phyloP scores from a whole-genome alignment of 2,888 invertebrate species.

The Pheosia tremula region DNA sequence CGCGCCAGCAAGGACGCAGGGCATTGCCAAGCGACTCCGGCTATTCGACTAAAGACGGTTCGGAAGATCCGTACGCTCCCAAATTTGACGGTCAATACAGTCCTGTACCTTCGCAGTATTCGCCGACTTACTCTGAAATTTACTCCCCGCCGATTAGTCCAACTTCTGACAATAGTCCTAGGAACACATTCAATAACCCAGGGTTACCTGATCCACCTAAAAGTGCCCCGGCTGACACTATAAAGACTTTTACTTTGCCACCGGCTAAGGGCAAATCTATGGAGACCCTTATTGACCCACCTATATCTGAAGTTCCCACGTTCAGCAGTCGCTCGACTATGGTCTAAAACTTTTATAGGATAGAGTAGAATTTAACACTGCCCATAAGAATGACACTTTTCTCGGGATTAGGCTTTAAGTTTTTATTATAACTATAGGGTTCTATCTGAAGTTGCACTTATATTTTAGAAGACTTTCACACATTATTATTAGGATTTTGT shows the following conservation, averaged over 20 bases:
- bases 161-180: constrained; percentile 72
- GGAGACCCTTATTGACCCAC: constrained; percentile 77
- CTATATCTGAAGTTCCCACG: constrained; percentile 63
- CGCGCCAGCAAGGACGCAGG: constrained; percentile 85
- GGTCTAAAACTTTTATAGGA: constrained; percentile 55
- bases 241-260: constrained; percentile 76
- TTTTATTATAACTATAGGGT: constrained; percentile 15
- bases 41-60: constrained; percentile 74
- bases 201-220: constrained; percentile 73
- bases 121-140: constrained; percentile 80
- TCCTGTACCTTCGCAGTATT: constrained; percentile 74
- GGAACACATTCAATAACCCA: constrained; percentile 67
- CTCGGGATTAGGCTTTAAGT: constrained; percentile 27
- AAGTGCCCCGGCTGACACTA: constrained; percentile 71
- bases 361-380: constrained; percentile 42
- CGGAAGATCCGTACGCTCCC: constrained; percentile 72
- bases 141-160: constrained; percentile 80
- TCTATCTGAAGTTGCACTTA: constrained; percentile 33
- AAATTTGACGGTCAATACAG: constrained; percentile 73
- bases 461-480: constrained; percentile 47
- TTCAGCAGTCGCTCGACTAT: constrained; percentile 78
- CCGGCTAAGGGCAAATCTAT: constrained; percentile 72
- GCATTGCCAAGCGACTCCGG: constrained; percentile 81
- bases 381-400: constrained; percentile 51
- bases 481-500: constrained; percentile 24